Evolutionary conservation across 2,113 vertebrate species (phyloP).

Genomic region (Suricata suricatta): DNA sequence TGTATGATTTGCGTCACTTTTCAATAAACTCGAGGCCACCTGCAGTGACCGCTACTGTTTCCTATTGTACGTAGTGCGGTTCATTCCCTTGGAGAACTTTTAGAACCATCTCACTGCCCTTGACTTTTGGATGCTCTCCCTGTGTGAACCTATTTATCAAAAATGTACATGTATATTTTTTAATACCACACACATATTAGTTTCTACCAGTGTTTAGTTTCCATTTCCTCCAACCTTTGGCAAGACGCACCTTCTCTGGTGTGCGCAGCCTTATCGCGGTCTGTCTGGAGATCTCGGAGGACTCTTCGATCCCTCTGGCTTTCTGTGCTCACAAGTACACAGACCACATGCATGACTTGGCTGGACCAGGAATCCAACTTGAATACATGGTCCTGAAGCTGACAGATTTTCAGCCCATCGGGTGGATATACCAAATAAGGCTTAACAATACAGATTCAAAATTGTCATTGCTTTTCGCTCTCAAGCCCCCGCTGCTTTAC

Average conservation of each 20-base stretch:
- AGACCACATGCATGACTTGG: background rate
- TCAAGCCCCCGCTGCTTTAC: background rate
- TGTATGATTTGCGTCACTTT: constrained; percentile 23
- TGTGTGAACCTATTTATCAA: background rate
- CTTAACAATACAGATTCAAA: background rate
- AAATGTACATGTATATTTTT: background rate
- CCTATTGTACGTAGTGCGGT: background rate
- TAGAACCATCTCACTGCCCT: background rate
- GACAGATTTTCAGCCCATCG: background rate
- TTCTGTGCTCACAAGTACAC: background rate
- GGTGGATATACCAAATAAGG: background rate
- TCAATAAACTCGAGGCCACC: background rate
- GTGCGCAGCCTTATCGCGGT: too few species aligned
- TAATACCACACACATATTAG: background rate
- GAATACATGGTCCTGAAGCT: background rate
- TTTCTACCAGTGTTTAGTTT: constrained; percentile 1
- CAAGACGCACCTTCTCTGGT: background rate
- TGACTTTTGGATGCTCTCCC: background rate
- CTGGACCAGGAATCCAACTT: background rate
- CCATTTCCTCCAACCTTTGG: background rate
- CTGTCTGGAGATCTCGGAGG: background rate
- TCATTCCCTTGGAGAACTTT: background rate
- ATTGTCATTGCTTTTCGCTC: background rate
- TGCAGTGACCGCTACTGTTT: background rate
- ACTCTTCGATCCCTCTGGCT: background rate